Conservation (phyloP, 2,797 vertebrate genomes). For the Sciurus carolinensis region DNA sequence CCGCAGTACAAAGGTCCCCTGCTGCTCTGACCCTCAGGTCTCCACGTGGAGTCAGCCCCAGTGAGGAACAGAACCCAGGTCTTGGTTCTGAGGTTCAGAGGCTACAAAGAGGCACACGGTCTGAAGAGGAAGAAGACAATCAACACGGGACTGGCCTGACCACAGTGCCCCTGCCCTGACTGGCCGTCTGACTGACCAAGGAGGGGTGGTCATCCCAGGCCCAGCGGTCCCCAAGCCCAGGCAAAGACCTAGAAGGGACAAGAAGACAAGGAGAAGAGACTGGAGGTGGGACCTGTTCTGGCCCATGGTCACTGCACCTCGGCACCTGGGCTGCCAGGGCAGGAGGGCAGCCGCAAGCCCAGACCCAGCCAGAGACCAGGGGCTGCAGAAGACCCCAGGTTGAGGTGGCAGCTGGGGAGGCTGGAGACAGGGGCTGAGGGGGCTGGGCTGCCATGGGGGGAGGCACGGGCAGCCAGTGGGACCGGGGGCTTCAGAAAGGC, state of each 20-base stretch:
- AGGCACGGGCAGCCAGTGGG: not conserved
- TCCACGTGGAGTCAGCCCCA: not conserved
- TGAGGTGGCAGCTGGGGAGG: not conserved
- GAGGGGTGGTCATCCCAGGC: not conserved
- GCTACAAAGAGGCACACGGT: not conserved
- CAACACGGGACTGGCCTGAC: not conserved
- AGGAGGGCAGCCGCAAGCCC: not conserved
- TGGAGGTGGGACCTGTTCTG: not conserved
- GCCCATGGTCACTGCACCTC: rapidly evolving
- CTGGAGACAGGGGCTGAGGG: not conserved
- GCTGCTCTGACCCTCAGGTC: not conserved
- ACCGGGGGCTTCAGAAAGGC: not conserved
- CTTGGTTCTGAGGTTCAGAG: not conserved
- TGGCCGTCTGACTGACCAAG: not conserved
- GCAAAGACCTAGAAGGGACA: rapidly evolving
- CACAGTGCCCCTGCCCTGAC: not conserved
- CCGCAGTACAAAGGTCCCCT: not conserved
- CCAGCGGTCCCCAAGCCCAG: not conserved
- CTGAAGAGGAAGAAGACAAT: not conserved
- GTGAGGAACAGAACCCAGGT: not conserved
- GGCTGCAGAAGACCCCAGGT: rapidly evolving
- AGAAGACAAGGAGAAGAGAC: rapidly evolving
- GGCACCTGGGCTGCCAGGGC: not conserved
- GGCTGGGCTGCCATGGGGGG: rapidly evolving
- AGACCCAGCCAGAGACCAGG: not conserved